Conservation (phyloP, 2,797 vertebrate genomes). For the Sebastes itinus region DNA sequence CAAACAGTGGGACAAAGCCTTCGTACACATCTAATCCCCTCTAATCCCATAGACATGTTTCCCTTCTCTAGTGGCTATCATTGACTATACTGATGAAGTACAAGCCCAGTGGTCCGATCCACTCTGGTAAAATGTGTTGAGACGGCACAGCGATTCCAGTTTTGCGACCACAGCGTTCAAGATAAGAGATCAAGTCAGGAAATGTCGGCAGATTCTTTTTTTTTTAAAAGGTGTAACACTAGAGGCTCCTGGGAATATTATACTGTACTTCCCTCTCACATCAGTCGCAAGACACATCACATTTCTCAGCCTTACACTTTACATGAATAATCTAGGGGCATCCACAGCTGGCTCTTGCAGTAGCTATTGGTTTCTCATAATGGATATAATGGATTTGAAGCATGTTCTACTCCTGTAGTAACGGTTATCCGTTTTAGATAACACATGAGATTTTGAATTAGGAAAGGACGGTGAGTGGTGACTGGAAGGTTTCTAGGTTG, state of each 20-base stretch:
- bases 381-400: neutral
- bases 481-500: neutral
- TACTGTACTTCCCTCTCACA: constrained; percentile 8
- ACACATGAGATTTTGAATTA: neutral
- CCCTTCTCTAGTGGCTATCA: constrained; percentile 32
- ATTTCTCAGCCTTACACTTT: neutral
- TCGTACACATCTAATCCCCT: constrained; percentile 8
- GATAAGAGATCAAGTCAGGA: constrained; percentile 20
- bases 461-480: neutral
- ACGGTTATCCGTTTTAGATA: neutral
- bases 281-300: neutral
- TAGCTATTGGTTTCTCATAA: neutral
- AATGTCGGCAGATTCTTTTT: constrained; percentile 18
- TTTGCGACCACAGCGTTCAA: constrained; percentile 25
- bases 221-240: constrained; percentile 29
- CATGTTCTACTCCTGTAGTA: neutral
- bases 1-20: constrained; percentile 16
- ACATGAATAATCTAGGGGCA: neutral
- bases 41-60: constrained; percentile 31
- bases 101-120: neutral
- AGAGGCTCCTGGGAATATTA: constrained; percentile 34
- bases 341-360: neutral
- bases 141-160: neutral
- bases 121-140: neutral
- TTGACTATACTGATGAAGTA: constrained; percentile 18